Percentiles rank a stretch among this genome's conserved stretches.
These are phyloP conservation scores for Excalfactoria chinensis DNA, from an alignment of 2,113 vertebrate species.

Conservation along the genomic window DNA sequence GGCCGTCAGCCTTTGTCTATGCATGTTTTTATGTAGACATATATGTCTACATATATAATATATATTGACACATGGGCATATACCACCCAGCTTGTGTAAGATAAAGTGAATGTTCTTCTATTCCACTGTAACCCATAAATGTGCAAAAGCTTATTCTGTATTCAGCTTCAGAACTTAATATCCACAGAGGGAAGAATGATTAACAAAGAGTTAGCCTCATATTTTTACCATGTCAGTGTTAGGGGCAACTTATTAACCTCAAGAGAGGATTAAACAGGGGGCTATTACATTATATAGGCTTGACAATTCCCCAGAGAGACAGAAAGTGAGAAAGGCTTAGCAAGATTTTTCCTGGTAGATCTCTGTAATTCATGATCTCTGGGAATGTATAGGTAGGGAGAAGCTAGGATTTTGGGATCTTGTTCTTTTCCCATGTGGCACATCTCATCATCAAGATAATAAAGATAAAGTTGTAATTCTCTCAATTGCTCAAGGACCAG, in stretches of 20 bases:
- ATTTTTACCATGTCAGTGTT: neutral
- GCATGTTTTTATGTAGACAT: too few relatives aligned
- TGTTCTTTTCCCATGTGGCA: neutral
- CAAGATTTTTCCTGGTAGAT: neutral
- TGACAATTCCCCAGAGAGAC: neutral
- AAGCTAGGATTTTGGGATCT: neutral
- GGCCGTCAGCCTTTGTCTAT: neutral
- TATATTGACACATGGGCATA: rapidly evolving
- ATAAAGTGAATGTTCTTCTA: neutral
- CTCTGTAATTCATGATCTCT: neutral
- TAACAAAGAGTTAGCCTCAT: neutral
- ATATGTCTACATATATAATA: neutral
- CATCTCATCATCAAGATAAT: neutral
- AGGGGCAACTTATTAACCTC: neutral
- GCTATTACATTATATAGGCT: neutral
- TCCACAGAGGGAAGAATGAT: neutral
- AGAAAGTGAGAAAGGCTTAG: neutral
- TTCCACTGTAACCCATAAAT: neutral
- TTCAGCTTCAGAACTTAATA: neutral
- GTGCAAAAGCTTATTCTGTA: neutral
- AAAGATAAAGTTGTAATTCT: neutral
- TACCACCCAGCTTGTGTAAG: rapidly evolving
- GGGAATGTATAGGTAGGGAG: neutral
- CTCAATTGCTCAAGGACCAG: neutral
- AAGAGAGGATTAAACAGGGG: neutral